Base-by-base conservation (phyloP, 2,797 vertebrate species). In the Emys orbicularis region DNA sequence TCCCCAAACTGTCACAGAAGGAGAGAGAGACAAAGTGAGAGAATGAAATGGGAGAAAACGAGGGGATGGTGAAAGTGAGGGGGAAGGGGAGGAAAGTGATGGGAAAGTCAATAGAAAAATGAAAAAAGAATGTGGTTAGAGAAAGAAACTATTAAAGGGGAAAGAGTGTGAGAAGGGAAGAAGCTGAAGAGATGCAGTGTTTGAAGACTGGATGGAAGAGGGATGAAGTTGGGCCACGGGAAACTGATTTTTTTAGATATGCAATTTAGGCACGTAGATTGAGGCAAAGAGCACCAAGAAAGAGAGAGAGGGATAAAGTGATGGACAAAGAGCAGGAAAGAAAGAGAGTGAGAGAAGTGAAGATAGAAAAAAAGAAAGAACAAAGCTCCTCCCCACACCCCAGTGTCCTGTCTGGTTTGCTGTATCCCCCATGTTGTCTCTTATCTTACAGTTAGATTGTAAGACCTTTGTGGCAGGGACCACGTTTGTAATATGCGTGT, bases 1-100 rank as follows among this genome's bases (percentile, higher is more conserved):
- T 96, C 96, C 97, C 94, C 94, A 97, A 97, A 97, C 95, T 97
- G 95, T 97, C 95, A 96, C 92, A 50, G 87, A 96, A 95, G 10
- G 74, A 84, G 89, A 95, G 92, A 49, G 49, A 53, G 21, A 95
- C 1, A 0, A 72, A 57, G 83, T 93, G 59, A 34, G 95, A 94
- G 92, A 81, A 37, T 2, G 31, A 94, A 68, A 0, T 0, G 25
- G 88, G 86, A 88, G 87, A 57, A 59, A 59, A 92, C 0, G 1
- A 74, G 90, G 3, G 6, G 80, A 72, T 91, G 87, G 87, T 15
- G 53, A 31, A 95, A 93, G 83, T 61, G 85, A 88, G 56, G 53
- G 21, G 72, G 89, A 83, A 79, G 77, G 79, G 84, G 37, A 2
- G 3, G 81, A 88, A 83, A 90, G 50, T 61, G 31, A 82, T 15